Base-by-base conservation (phyloP, 1,140 invertebrate species). In the Pseudomyrmex cubaensis region DNA sequence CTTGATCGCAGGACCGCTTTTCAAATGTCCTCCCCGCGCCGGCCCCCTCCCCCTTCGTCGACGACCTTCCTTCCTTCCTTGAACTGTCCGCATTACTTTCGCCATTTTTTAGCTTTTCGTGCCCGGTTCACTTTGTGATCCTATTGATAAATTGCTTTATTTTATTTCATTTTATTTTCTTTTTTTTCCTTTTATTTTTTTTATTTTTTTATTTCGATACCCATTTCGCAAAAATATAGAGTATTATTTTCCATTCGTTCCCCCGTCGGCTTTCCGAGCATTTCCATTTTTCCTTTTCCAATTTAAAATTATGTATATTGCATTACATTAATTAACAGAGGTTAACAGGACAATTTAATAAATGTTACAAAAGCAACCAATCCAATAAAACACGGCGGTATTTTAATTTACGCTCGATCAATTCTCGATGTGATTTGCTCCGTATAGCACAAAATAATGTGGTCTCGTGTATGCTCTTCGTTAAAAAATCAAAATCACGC, bases 1-100 rank as follows among this genome's bases (percentile, higher is more conserved):
- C 92, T 93, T 92, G 93, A 93, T 93, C 92, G 91, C 72, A 89
- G 86, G 82, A 85, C 87, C 83, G 88, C 86, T 87, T 90, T 91
- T 90, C 89, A 91, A 35, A 90, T 89, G 87, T 87, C 82, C 87
- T 52, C 13, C 48, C 17, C 35, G 35, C 74, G 48, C 25, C n/a
- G 22, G 0, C 4, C 22, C 46, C 82, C 83, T 25, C 52, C n/a
- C 57, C n/a, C n/a, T 9, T 17, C n/a, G 8, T 20, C n/a, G 54
- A n/a, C 35, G 5, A n/a, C 52, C 50, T 48, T 46, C 59, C 61
- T 22, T 44, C 35, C 75, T 78, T 78, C 50, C 75, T 69, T 78
- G 75, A 78, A 78, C 75, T 63, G 75, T 48, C 7, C 75, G 52
- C 75, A 62, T 46, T 54, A 13, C 75, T 66, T 22, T 50, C 75